phyloP scores from a whole-genome alignment of 2,888 invertebrate genomes.

The Agriopis leucophaearia region DNA sequence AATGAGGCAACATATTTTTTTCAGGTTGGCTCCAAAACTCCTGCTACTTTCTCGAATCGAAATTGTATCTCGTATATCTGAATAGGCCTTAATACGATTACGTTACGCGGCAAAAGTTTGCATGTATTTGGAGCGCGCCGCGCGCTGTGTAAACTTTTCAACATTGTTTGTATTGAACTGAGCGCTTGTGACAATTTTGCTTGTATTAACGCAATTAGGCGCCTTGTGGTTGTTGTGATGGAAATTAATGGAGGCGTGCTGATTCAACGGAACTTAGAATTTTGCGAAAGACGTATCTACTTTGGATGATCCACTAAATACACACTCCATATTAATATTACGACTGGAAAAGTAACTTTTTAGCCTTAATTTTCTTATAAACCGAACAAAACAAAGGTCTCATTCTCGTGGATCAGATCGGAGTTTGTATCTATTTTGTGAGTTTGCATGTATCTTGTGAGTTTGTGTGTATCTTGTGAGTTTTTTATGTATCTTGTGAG shows the following conservation, averaged over 20 bases:
- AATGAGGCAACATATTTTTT: no score
- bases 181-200: constrained; percentile 38
- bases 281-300: not conserved
- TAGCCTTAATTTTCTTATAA: no score
- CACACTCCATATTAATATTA: no score
- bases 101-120: constrained; percentile 23
- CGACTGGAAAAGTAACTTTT: no score
- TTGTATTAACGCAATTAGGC: constrained; percentile 35
- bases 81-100: constrained; percentile 21
- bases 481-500: no score
- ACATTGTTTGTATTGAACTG: constrained; percentile 38
- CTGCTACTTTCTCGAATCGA: not conserved
- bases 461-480: no score
- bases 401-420: no score
- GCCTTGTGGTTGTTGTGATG: constrained; percentile 16
- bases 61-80: not conserved
- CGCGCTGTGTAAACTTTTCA: constrained; percentile 30
- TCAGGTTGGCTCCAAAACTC: no score
- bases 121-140: constrained; percentile 15
- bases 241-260: constrained; percentile 25
- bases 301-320: not conserved
- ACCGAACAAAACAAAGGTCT: no score
- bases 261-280: constrained; percentile 6
- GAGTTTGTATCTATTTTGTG: no score
- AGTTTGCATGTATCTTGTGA: no score